Conservation (phyloP, 2,113 vertebrate species). For the Turdus rufiventris region DNA sequence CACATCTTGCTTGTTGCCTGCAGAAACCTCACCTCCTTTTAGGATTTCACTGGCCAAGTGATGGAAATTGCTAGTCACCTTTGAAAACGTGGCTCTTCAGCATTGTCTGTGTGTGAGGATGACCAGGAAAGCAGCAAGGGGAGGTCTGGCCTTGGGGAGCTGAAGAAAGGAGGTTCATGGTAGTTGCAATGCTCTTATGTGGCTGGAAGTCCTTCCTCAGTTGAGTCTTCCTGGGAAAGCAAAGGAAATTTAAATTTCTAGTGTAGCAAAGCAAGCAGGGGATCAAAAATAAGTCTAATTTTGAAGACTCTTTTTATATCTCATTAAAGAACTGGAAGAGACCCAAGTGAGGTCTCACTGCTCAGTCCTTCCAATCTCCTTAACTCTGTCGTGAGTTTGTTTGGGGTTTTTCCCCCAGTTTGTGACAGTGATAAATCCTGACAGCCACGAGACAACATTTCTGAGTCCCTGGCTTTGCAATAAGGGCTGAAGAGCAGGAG, state of each 20-base stretch:
- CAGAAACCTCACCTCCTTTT: not conserved
- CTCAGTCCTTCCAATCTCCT: slow-evolving; percentile 11
- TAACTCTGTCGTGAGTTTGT: not conserved
- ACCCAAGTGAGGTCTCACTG: not conserved
- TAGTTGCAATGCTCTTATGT: not conserved
- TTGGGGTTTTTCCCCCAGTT: not conserved
- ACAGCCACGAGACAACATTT: not conserved
- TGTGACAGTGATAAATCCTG: not conserved
- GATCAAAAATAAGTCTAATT: not conserved
- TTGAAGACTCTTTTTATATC: not conserved
- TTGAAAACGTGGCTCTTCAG: fast-evolving
- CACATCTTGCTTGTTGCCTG: not conserved
- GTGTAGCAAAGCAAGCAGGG: not conserved
- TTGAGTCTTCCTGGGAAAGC: not conserved
- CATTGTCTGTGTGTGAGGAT: fast-evolving
- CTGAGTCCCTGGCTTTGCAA: not conserved
- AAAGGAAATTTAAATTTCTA: not conserved
- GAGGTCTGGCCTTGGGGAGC: fast-evolving
- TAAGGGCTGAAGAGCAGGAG: not conserved
- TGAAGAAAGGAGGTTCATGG: not conserved
- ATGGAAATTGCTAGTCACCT: not conserved
- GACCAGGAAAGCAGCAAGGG: not conserved
- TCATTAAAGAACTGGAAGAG: not conserved
- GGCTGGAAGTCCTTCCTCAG: not conserved
- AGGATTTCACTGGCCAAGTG: not conserved